Conservation (phyloP, 2,888 invertebrate species). For the Standfussiana lucernea region DNA sequence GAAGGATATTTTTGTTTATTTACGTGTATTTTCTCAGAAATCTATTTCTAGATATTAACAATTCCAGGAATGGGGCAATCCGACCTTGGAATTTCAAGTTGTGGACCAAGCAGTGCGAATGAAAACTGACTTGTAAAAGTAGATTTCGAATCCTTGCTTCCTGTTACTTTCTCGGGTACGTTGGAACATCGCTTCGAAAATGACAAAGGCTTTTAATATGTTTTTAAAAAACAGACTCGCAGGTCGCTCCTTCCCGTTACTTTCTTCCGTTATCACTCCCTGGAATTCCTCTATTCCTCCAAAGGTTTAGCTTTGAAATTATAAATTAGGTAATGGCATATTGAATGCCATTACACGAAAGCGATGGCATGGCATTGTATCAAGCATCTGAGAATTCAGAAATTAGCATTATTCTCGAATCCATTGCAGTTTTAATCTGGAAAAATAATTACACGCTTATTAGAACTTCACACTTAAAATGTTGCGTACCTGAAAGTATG, state of each 20-base stretch:
- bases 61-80: background rate
- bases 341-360: background rate
- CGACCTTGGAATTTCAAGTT: background rate
- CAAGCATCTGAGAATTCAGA: background rate
- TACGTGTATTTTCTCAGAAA: background rate
- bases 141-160: background rate
- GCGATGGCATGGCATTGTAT: background rate
- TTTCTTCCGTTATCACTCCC: too few relatives aligned
- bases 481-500: constrained; percentile 51
- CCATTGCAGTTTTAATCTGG: constrained; percentile 16
- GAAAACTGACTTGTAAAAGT: background rate
- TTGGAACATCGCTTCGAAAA: background rate
- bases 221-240: background rate
- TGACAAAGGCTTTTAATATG: background rate
- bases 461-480: constrained; percentile 45
- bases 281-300: background rate
- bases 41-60: background rate
- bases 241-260: background rate
- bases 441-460: constrained; percentile 49
- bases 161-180: background rate
- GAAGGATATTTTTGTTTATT: background rate
- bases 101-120: background rate
- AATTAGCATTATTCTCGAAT: constrained; percentile 16
- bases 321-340: background rate
- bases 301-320: background rate